Conservation (phyloP, 2,113 vertebrate species). For the Saguinus midas region DNA sequence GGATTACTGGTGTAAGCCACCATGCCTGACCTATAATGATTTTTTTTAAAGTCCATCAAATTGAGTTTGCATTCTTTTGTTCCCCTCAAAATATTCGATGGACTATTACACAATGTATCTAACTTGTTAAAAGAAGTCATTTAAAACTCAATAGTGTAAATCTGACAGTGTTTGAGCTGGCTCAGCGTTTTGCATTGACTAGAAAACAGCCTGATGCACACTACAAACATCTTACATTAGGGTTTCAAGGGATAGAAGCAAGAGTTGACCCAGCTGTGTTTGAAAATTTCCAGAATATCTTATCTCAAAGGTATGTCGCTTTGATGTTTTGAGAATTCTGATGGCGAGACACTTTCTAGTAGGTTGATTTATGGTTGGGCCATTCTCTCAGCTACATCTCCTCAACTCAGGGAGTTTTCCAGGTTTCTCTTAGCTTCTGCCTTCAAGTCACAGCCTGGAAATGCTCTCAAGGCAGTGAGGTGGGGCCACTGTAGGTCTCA, state of each 20-base stretch:
- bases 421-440: not conserved
- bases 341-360: accelerated
- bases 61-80: not conserved
- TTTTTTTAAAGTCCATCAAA: not conserved
- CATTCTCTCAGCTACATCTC: no score
- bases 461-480: not conserved
- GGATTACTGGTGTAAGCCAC: no score
- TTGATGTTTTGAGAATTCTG: not conserved
- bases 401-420: not conserved
- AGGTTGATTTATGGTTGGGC: not conserved
- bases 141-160: not conserved
- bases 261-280: no score
- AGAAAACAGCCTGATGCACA: not conserved
- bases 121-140: not conserved
- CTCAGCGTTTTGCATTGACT: not conserved
- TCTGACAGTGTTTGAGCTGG: accelerated
- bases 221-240: not conserved
- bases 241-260: not conserved
- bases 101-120: not conserved
- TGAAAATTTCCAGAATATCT: not conserved
- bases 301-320: not conserved
- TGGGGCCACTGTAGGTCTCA: not conserved
- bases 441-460: not conserved
- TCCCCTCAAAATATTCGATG: not conserved
- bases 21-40: no score